Evolutionary conservation across 2,113 vertebrate genomes (phyloP).

Genomic region (Zeus faber): DNA sequence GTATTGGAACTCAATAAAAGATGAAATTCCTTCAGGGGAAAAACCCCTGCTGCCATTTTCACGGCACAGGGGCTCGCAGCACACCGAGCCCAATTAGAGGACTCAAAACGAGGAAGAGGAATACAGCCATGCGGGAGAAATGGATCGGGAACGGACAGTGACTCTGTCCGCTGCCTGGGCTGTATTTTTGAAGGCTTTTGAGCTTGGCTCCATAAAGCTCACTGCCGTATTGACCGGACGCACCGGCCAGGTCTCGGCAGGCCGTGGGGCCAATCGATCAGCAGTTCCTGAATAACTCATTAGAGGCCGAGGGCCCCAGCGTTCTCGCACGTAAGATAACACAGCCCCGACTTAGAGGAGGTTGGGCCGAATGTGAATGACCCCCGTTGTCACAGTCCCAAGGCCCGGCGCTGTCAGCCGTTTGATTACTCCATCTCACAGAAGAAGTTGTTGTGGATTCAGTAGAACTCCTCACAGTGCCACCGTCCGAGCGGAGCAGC

Average conservation of each 20-base stretch:
- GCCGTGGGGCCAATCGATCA: constrained; percentile 44
- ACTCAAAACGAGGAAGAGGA: constrained; percentile 5
- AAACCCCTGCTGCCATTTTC: neutral
- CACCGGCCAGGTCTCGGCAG: constrained; percentile 25
- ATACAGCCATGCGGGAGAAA: constrained; percentile 29
- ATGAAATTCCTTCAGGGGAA: constrained; percentile 9
- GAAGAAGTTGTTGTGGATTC: neutral
- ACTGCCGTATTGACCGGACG: constrained; percentile 43
- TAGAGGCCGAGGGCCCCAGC: constrained; percentile 7
- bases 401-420: neutral
- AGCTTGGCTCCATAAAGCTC: constrained; percentile 35
- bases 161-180: constrained; percentile 20
- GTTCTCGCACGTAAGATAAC: constrained; percentile 10
- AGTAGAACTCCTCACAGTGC: neutral
- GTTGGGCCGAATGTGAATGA: neutral
- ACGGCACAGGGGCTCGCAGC: constrained; percentile 5
- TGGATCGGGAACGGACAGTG: constrained; percentile 19
- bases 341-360: constrained; percentile 4
- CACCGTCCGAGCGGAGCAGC: too few relatives aligned
- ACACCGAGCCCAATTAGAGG: neutral
- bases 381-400: neutral
- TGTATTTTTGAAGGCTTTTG: constrained; percentile 28
- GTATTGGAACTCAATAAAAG: constrained; percentile 26
- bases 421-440: neutral
- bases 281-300: constrained; percentile 39